These are phyloP conservation scores for Miopithecus talapoin DNA, from an alignment of 2,797 vertebrate genomes.

Conservation along the genomic window DNA sequence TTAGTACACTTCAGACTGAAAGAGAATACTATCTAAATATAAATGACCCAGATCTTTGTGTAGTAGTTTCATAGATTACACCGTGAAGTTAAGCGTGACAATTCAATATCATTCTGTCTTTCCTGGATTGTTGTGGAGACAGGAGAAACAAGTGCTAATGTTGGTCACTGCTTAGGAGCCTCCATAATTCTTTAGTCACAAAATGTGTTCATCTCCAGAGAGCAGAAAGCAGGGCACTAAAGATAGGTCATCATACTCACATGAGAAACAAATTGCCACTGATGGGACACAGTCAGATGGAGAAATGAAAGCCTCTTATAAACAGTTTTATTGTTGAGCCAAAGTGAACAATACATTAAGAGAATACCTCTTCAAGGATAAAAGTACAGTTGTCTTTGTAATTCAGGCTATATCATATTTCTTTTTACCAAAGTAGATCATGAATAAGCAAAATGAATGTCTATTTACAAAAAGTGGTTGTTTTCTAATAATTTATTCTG, in stretches of 20 bases:
- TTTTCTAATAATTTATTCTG: not conserved
- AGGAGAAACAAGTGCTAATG: not conserved
- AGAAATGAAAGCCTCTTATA: not conserved
- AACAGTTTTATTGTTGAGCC: not conserved
- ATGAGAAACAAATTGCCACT: not conserved
- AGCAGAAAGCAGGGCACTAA: not conserved
- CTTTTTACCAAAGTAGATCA: not conserved
- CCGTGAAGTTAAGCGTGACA: not conserved
- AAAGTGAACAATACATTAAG: not conserved
- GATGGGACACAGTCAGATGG: not conserved
- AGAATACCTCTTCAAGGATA: not conserved
- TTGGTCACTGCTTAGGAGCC: not conserved
- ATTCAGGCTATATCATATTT: not conserved
- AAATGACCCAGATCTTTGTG: not conserved
- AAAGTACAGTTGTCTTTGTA: not conserved
- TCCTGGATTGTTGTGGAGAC: not conserved
- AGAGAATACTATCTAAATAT: not conserved
- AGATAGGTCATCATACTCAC: not conserved
- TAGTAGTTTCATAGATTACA: not conserved
- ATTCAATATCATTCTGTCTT: not conserved
- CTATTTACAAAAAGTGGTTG: not conserved
- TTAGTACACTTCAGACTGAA: not conserved
- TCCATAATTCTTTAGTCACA: not conserved
- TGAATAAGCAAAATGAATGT: not conserved
- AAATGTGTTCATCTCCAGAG: conserved; percentile 37